Percentiles rank a stretch among this genome's conserved stretches.
Evolutionary conservation across 2,797 vertebrate genomes (phyloP).

Genomic region (Parambassis ranga): DNA sequence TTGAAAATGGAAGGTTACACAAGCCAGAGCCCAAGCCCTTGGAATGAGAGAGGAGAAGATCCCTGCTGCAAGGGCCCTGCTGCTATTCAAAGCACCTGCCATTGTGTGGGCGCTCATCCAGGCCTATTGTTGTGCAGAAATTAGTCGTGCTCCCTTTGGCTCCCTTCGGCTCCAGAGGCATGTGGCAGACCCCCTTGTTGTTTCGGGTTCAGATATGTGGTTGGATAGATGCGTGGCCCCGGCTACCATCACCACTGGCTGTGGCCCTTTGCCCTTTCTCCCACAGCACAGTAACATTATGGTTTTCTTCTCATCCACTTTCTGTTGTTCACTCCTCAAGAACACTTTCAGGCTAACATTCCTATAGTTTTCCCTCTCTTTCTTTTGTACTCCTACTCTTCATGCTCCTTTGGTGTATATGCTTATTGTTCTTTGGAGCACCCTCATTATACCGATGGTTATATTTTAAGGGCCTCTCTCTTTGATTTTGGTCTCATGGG

Average conservation of each 20-base stretch:
- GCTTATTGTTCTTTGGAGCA: constrained; percentile 77
- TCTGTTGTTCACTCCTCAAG: constrained; percentile 45
- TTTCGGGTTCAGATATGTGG: constrained; percentile 67
- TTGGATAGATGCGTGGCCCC: constrained; percentile 64
- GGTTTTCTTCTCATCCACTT: constrained; percentile 29
- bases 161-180: constrained; percentile 75
- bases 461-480: constrained; percentile 77
- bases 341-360: constrained; percentile 59
- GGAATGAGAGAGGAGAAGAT: constrained; percentile 75
- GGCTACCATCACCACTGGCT: constrained; percentile 72
- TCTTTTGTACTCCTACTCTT: constrained; percentile 64
- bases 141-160: constrained; percentile 79
- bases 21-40: constrained; percentile 71
- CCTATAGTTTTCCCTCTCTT: constrained; percentile 55
- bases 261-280: constrained; percentile 70
- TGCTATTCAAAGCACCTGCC: constrained; percentile 84
- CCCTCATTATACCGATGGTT: constrained; percentile 79
- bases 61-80: constrained; percentile 76
- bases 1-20: constrained; percentile 82
- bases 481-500: constrained; percentile 78
- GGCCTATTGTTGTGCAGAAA: constrained; percentile 79
- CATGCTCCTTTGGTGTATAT: constrained; percentile 70
- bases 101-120: constrained; percentile 82
- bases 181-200: constrained; percentile 82
- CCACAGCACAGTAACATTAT: constrained; percentile 46